phyloP scores from a whole-genome alignment of 1,140 invertebrate species.

The Sesamia nonagrioides region DNA sequence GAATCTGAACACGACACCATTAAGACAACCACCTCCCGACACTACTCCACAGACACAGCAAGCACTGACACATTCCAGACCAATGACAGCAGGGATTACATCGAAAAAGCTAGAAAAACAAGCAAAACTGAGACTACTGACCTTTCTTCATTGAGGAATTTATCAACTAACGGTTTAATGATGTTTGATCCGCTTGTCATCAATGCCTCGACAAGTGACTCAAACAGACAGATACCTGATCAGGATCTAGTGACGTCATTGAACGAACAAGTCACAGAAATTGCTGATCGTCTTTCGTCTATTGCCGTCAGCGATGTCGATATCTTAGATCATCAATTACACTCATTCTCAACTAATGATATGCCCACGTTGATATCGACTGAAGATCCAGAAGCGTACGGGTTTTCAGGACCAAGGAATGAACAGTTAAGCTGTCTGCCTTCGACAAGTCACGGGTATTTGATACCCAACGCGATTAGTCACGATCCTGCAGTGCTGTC shows the following conservation, averaged over 20 bases:
- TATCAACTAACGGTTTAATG: constrained; percentile 84
- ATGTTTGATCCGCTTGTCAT: constrained; percentile 86
- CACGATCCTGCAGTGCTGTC: constrained; percentile 84
- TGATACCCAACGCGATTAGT: constrained; percentile 88
- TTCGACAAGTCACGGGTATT: constrained; percentile 88
- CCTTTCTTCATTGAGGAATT: constrained; percentile 78
- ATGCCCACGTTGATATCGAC: constrained; percentile 76
- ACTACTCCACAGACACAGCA: constrained; percentile 57
- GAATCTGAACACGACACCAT: constrained; percentile 58
- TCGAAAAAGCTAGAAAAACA: constrained; percentile 75
- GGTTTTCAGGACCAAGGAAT: constrained; percentile 72
- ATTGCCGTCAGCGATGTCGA: constrained; percentile 77
- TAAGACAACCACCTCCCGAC: constrained; percentile 35
- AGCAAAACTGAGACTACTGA: constrained; percentile 77
- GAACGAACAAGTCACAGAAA: constrained; percentile 85
- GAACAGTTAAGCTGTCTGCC: constrained; percentile 82
- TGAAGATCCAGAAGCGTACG: constrained; percentile 69
- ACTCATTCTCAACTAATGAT: constrained; percentile 84
- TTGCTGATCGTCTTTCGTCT: constrained; percentile 82
- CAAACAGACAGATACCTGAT: constrained; percentile 78
- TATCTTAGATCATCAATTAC: constrained; percentile 76
- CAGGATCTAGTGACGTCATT: constrained; percentile 82
- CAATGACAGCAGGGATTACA: constrained; percentile 62
- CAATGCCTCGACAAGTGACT: constrained; percentile 74
- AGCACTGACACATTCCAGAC: constrained; percentile 76